These are phyloP conservation scores for Thamnaconus septentrionalis DNA, from an alignment of 2,113 vertebrate species.

Conservation along the genomic window DNA sequence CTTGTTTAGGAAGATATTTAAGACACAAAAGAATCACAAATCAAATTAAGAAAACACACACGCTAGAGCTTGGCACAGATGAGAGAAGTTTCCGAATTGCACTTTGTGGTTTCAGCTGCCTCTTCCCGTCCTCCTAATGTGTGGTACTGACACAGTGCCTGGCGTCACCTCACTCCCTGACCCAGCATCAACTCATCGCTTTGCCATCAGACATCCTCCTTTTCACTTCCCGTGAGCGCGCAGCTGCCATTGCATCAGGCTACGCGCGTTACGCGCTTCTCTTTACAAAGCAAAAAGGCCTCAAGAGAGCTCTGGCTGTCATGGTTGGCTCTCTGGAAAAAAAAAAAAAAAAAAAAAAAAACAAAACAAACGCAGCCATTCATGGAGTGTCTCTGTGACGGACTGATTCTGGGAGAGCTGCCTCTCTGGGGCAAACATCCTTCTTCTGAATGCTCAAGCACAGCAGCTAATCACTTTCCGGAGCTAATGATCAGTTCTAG, in stretches of 20 bases:
- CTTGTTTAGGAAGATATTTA: too few relatives aligned
- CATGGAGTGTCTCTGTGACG: slow-evolving; percentile 50
- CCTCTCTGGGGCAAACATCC: slow-evolving; percentile 30
- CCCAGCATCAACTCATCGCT: slow-evolving; percentile 4
- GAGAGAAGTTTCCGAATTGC: neutral
- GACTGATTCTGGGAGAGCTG: slow-evolving; percentile 36
- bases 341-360: too few relatives aligned
- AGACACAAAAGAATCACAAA: too few relatives aligned
- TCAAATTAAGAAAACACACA: neutral
- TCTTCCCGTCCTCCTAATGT: neutral
- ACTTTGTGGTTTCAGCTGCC: neutral
- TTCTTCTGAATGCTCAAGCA: neutral
- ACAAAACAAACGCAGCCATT: slow-evolving; percentile 64
- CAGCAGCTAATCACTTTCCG: slow-evolving; percentile 8
- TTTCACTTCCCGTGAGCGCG: slow-evolving; percentile 25
- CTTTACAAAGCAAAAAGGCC: slow-evolving; percentile 41
- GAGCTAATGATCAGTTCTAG: neutral
- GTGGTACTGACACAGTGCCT: too few relatives aligned
- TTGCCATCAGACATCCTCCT: slow-evolving; percentile 21
- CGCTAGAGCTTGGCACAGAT: neutral
- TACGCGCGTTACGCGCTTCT: slow-evolving; percentile 21
- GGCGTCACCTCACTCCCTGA: neutral
- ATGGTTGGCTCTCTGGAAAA: slow-evolving; percentile 7
- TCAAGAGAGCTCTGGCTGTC: slow-evolving; percentile 34
- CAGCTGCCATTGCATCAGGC: slow-evolving; percentile 23